Evolutionary conservation across 2,797 vertebrate genomes (phyloP).

Genomic region (Notamacropus eugenii): DNA sequence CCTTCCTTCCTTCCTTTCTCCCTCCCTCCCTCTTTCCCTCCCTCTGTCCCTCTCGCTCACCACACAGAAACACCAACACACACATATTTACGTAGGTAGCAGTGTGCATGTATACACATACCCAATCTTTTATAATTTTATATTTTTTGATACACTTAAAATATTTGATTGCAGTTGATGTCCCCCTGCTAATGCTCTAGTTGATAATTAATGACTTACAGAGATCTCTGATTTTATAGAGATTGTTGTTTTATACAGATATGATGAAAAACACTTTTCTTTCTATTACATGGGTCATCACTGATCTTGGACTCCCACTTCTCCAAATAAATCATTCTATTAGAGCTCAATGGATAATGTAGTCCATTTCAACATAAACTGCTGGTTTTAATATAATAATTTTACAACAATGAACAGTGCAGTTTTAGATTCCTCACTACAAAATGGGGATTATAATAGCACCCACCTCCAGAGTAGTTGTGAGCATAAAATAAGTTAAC

Average conservation of each 20-base stretch:
- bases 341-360: not conserved
- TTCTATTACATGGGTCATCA: not conserved
- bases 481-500: not conserved
- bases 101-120: not conserved
- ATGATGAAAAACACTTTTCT: not conserved
- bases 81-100: not conserved
- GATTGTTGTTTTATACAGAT: not conserved
- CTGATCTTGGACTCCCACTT: not conserved
- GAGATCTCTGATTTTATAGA: not conserved
- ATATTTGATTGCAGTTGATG: not conserved
- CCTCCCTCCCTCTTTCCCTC: not conserved
- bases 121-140: not conserved
- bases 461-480: not conserved
- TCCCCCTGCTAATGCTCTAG: not conserved
- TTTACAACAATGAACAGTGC: conserved; percentile 15
- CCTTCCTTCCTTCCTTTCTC: not conserved
- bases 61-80: not conserved
- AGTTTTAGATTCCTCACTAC: not conserved
- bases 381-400: conserved; percentile 35
- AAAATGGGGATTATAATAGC: not conserved
- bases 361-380: conserved; percentile 5
- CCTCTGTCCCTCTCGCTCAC: not conserved
- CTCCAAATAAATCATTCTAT: conserved; percentile 15
- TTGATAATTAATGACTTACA: not conserved
- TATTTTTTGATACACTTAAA: not conserved